Evolutionary conservation across 2,113 vertebrate species (phyloP).

Genomic region (Paradisaea rubra): DNA sequence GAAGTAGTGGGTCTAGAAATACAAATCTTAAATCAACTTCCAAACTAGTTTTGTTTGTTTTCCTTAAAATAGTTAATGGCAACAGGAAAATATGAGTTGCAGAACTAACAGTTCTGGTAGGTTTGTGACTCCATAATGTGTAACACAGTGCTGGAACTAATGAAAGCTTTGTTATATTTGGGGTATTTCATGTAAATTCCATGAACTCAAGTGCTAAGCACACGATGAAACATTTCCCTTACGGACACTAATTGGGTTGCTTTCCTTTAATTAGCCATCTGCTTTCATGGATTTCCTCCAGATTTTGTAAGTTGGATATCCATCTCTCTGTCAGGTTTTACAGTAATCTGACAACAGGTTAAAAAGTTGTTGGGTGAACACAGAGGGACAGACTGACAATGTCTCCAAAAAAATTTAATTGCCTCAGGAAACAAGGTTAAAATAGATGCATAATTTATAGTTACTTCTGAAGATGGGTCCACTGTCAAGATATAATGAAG

Average conservation of each 20-base stretch:
- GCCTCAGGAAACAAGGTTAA: background rate
- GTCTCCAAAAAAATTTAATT: background rate
- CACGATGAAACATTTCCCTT: background rate
- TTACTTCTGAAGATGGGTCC: background rate
- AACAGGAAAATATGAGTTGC: background rate
- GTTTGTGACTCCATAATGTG: background rate
- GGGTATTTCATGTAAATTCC: background rate
- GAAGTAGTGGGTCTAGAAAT: background rate
- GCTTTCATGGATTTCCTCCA: background rate
- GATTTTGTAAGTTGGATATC: background rate
- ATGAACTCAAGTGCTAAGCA: background rate
- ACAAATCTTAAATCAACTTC: background rate
- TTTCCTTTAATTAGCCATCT: constrained; percentile 27
- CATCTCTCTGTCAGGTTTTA: background rate
- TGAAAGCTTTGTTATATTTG: background rate
- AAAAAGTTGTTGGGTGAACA: background rate
- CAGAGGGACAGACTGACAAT: background rate
- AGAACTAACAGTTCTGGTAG: background rate
- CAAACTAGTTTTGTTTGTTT: background rate
- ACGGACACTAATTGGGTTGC: background rate
- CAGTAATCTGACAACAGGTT: background rate
- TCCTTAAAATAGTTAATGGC: background rate
- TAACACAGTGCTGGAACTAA: background rate
- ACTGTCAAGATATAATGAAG: background rate
- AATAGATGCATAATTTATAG: background rate